Evolutionary conservation across 1,140 invertebrate species (phyloP), one percentile per base, ranked within the genome.

Genomic region (Pantala flavescens): DNA sequence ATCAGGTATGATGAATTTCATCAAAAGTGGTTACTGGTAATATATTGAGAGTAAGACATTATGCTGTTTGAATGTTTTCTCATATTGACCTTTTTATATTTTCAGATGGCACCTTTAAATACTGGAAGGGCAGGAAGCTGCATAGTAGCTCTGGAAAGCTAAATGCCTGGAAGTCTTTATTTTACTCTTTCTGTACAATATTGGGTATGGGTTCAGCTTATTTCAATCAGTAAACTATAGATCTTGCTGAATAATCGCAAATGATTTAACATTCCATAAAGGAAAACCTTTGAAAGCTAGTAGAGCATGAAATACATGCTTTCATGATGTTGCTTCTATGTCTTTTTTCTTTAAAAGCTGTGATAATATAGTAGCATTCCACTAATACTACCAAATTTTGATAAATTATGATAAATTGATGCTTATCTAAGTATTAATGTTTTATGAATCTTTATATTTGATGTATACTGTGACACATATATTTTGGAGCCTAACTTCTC

Each of bases 1-100:
- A 86, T 71, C 87, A 88, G 81, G 88, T 91, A 76, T 84, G 16
- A 19, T 63, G 49, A 63, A 2, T 36, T 36, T 36, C 9, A 36
- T 36, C 12, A 3, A 63, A 7, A 19, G 49, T 63, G 12, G 3
- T 63, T 21, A 19, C 2, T 63, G 3, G n/a, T 63, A 63, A 19
- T 16, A 7, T 63, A 5, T 63, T 63, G 5, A 63, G 16, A 63
- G 14, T 3, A 5, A 63, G 14, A n/a, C 12, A 63, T 7, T 16
- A 19, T 16, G 12, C 3, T 7, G 5, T 7, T 7, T 63, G 49
- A 63, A 63, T 3, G 12, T 21, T 63, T 7, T 19, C n/a, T 63
- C 3, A 16, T 63, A 12, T 1, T 16, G 16, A 19, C 16, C n/a
- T 63, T 63, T 5, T 12, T 63, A 19, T 63, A 7, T 3, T 63